These are phyloP conservation scores for Psammodynastes pulverulentus DNA, from an alignment of 2,113 vertebrate genomes.

Conservation along the genomic window DNA sequence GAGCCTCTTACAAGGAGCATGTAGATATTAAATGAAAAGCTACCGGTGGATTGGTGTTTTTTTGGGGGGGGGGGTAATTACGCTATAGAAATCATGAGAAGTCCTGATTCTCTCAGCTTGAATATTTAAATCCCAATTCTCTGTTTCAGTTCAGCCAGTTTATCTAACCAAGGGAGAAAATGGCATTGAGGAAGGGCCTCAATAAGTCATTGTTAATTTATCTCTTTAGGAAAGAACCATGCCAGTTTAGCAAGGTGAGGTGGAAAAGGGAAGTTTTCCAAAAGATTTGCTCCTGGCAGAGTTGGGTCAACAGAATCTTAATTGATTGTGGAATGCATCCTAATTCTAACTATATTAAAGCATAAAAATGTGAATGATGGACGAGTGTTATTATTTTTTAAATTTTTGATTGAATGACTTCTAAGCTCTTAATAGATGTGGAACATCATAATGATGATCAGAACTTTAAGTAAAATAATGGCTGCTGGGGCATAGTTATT, in stretches of 20 bases:
- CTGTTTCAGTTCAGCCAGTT: background rate
- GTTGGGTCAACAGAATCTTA: background rate
- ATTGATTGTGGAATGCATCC: background rate
- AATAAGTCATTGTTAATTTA: background rate
- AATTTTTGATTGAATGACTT: background rate
- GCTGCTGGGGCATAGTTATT: background rate
- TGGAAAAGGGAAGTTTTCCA: background rate
- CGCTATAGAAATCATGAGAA: background rate
- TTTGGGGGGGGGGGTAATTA: background rate
- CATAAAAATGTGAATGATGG: background rate
- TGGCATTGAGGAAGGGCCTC: background rate
- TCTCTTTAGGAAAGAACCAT: background rate
- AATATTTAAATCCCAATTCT: background rate
- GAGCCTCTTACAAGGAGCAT: background rate
- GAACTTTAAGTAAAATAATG: background rate
- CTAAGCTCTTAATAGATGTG: background rate
- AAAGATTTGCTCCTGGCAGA: background rate
- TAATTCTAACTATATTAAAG: background rate
- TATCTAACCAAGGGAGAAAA: background rate
- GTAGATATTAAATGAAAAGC: background rate
- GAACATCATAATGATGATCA: background rate
- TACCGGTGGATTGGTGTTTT: background rate
- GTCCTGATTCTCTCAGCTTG: background rate
- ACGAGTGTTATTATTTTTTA: background rate
- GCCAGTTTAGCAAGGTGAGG: background rate